Evolutionary conservation across 2,113 vertebrate genomes (phyloP).

Genomic region (Xerus inauris): DNA sequence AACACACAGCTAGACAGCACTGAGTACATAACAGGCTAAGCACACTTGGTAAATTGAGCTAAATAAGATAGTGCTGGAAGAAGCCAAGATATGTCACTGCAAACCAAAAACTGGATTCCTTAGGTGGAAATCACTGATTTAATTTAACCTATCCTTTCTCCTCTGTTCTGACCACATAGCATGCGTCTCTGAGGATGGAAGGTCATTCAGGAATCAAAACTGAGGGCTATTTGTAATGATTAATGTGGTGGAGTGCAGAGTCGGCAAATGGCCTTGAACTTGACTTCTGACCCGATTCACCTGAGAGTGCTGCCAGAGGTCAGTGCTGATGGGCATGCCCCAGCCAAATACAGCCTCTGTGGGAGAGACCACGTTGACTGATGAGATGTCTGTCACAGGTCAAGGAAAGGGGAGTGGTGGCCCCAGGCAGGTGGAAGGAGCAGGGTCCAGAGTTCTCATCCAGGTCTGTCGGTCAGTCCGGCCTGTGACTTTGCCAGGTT

Average conservation of each 20-base stretch:
- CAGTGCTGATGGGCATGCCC: background rate
- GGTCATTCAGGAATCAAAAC: background rate
- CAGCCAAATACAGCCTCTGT: background rate
- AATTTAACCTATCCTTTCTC: background rate
- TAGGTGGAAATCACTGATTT: background rate
- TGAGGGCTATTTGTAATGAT: background rate
- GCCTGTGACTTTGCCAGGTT: background rate
- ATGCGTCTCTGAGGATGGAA: background rate
- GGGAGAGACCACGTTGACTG: background rate
- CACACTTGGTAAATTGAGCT: background rate
- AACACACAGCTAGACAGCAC: background rate
- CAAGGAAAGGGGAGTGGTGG: background rate
- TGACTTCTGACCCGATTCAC: fast-evolving
- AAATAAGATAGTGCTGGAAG: background rate
- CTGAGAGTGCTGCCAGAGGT: background rate
- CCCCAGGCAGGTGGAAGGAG: fast-evolving
- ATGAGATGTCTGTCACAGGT: background rate
- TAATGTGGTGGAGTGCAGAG: background rate
- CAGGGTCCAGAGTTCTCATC: background rate
- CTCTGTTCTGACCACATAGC: background rate
- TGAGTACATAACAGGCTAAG: background rate
- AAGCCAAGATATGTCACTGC: background rate
- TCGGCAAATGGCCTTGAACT: background rate
- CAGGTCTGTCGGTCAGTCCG: fast-evolving
- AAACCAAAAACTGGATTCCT: fast-evolving